phyloP scores from a whole-genome alignment of 2,888 invertebrate species.

The Choreutis nemorana region DNA sequence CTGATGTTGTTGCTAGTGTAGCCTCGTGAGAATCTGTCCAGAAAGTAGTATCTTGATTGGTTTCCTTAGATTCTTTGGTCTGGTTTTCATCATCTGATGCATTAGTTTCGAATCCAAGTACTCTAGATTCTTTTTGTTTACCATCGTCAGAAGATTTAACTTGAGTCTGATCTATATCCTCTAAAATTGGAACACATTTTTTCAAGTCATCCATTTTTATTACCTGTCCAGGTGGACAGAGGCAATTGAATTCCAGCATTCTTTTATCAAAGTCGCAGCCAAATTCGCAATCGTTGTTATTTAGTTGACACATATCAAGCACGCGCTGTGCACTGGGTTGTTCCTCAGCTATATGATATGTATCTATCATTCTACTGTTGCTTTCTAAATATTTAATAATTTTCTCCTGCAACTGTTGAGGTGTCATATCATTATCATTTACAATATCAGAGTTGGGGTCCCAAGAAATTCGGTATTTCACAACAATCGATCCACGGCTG shows the following conservation, averaged over 20 bases:
- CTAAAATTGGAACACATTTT: conserved; percentile 42
- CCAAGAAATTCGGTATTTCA: conserved; percentile 74
- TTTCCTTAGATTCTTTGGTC: conserved; percentile 21
- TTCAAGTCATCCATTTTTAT: conserved; percentile 41
- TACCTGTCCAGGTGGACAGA: conserved; percentile 65
- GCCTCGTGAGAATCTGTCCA: conserved; percentile 35
- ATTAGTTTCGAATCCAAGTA: conserved; percentile 22
- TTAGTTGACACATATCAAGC: conserved; percentile 71
- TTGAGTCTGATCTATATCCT: conserved; percentile 20
- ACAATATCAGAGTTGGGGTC: conserved; percentile 51
- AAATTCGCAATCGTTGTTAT: conserved; percentile 72
- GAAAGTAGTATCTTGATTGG: too few species aligned
- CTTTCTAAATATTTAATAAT: conserved; percentile 54
- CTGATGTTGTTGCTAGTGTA: conserved; percentile 28
- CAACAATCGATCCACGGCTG: conserved; percentile 72
- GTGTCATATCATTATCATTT: conserved; percentile 56
- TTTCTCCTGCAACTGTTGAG: conserved; percentile 45
- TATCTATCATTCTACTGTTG: conserved; percentile 60
- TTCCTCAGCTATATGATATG: conserved; percentile 60
- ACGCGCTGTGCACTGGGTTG: conserved; percentile 45
- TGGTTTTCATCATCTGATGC: conserved; percentile 27
- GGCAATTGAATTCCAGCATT: conserved; percentile 70
- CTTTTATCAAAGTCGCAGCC: conserved; percentile 72
- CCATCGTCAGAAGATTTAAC: conserved; percentile 15
- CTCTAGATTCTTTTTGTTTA: conserved; percentile 19